phyloP scores from a whole-genome alignment of 2,113 vertebrate genomes.

The Hemibagrus wyckioides region DNA sequence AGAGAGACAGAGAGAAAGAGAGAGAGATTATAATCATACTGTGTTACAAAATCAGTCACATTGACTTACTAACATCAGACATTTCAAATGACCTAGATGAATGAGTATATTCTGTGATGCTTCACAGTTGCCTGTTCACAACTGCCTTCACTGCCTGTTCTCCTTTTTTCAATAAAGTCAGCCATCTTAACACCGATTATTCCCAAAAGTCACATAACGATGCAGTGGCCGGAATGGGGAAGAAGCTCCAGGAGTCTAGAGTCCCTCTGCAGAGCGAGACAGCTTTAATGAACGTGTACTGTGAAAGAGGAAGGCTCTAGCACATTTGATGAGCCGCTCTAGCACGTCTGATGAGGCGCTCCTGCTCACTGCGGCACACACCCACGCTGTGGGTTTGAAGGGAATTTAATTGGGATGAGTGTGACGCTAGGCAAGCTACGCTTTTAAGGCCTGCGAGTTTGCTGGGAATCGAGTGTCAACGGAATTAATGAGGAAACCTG shows the following conservation, averaged over 20 bases:
- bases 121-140: too few species aligned
- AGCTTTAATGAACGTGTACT: conserved; percentile 17
- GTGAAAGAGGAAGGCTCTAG: not conserved
- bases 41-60: not conserved
- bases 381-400: not conserved
- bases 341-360: conserved; percentile 20
- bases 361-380: not conserved
- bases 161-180: not conserved
- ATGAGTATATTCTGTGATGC: not conserved
- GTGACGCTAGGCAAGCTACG: not conserved
- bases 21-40: not conserved
- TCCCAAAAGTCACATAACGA: not conserved
- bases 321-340: not conserved
- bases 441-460: not conserved
- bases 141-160: too few species aligned
- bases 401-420: conserved; percentile 7
- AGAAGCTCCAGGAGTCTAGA: not conserved
- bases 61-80: not conserved
- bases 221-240: not conserved
- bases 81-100: not conserved
- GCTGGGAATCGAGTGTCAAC: conserved; percentile 60
- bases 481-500: conserved; percentile 71
- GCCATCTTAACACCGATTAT: not conserved
- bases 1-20: not conserved
- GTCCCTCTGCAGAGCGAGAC: not conserved